These are phyloP conservation scores for Megaleporinus macrocephalus DNA, from an alignment of 2,113 vertebrate genomes.

Conservation along the genomic window DNA sequence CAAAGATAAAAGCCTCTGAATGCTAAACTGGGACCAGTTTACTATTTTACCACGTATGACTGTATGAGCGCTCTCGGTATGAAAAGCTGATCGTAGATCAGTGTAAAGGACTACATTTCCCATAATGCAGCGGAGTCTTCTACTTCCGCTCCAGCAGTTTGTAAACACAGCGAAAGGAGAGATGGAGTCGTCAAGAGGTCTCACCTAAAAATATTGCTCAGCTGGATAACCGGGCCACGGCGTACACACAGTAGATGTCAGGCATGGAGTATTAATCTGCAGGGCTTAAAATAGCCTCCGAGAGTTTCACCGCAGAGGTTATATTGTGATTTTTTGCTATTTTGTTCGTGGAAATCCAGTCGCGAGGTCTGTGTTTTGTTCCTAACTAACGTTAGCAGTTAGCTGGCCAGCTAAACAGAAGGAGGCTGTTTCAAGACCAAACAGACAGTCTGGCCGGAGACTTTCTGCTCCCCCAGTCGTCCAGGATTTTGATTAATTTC, in stretches of 20 bases:
- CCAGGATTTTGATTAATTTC: background rate
- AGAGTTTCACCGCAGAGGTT: background rate
- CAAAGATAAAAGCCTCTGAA: too few species aligned
- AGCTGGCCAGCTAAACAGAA: background rate
- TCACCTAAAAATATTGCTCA: constrained; percentile 59
- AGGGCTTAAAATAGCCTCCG: background rate
- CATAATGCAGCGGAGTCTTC: constrained; percentile 27
- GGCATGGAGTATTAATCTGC: background rate
- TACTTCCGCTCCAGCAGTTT: constrained; percentile 63
- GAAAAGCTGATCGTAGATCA: background rate
- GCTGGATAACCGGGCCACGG: background rate
- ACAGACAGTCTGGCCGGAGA: background rate
- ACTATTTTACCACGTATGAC: background rate
- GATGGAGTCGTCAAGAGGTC: constrained; percentile 60
- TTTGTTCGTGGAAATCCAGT: background rate
- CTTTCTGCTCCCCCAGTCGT: background rate
- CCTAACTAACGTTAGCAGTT: background rate
- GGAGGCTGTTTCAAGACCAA: background rate
- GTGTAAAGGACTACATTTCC: constrained; percentile 48
- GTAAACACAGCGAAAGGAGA: constrained; percentile 67
- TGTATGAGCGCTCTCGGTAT: background rate
- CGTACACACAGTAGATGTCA: constrained; percentile 1
- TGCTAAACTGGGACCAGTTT: too few species aligned
- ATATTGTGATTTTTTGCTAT: background rate
- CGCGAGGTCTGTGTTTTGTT: background rate